Evolutionary conservation across 1,140 invertebrate genomes (phyloP).

Genomic region (Eurosta solidaginis): DNA sequence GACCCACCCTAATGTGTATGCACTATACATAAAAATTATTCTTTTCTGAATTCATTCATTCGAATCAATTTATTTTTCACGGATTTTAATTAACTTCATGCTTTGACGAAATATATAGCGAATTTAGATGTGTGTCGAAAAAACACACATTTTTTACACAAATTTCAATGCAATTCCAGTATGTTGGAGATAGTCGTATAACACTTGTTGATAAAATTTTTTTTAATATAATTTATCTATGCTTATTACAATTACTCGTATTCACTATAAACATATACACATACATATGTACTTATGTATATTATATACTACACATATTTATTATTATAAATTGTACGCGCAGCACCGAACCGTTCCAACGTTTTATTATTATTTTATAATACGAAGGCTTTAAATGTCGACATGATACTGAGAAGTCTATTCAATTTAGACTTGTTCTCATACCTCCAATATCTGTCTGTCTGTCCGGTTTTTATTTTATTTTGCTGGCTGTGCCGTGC

Average conservation of each 20-base stretch:
- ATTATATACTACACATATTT: no score
- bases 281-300: not conserved
- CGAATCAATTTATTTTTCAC: slow-evolving; percentile 16
- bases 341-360: slow-evolving; percentile 17
- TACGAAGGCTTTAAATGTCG: slow-evolving; percentile 25
- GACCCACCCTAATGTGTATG: no score
- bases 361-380: slow-evolving; percentile 14
- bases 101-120: not conserved
- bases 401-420: slow-evolving; percentile 25
- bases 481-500: not conserved
- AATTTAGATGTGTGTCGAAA: slow-evolving; percentile 7
- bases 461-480: not conserved
- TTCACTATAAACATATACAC: not conserved
- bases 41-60: slow-evolving; percentile 2
- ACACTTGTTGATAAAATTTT: slow-evolving; percentile 28
- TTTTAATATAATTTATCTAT: not conserved
- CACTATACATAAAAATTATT: not conserved
- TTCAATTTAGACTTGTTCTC: slow-evolving; percentile 28
- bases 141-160: not conserved
- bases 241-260: slow-evolving; percentile 2
- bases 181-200: not conserved
- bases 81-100: not conserved
- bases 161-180: not conserved
- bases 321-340: not conserved
- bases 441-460: not conserved